Conservation (phyloP, 2,888 invertebrate species). For the Zonitis immaculata region DNA sequence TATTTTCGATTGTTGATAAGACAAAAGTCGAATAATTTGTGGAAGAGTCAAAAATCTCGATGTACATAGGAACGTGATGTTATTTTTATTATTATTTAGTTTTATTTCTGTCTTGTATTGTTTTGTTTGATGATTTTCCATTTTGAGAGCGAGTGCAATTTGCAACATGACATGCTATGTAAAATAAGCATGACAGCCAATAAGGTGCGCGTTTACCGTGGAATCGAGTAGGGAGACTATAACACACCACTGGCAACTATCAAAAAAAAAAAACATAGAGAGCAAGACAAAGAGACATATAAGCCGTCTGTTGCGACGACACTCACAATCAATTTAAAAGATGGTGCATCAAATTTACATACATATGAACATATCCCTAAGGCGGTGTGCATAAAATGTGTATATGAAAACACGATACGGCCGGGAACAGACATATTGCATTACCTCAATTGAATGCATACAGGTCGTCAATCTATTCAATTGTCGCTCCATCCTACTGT, state of each 20-base stretch:
- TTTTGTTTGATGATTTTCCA: neutral
- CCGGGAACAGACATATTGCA: conserved; percentile 29
- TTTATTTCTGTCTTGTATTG: neutral
- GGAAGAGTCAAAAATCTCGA: no score
- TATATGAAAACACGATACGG: conserved; percentile 29
- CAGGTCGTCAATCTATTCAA: conserved; percentile 20
- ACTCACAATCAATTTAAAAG: conserved; percentile 38
- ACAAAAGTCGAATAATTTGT: no score
- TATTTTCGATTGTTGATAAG: no score
- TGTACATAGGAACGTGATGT: no score
- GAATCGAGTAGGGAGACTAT: conserved; percentile 6
- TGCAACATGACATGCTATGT: conserved; percentile 13
- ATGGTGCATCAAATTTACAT: conserved; percentile 38
- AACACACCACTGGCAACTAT: neutral
- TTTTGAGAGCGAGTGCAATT: conserved; percentile 8
- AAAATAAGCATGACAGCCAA: conserved; percentile 17
- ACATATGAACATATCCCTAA: conserved; percentile 36
- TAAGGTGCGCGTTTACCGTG: conserved; percentile 8
- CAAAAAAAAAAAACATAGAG: neutral
- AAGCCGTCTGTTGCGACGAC: conserved; percentile 32
- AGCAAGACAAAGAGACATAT: conserved; percentile 8
- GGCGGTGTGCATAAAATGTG: conserved; percentile 28
- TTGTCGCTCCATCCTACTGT: no score
- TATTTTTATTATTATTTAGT: neutral
- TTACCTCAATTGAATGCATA: conserved; percentile 26